phyloP scores from a whole-genome alignment of 2,888 invertebrate species.

The Lithophane socia region DNA sequence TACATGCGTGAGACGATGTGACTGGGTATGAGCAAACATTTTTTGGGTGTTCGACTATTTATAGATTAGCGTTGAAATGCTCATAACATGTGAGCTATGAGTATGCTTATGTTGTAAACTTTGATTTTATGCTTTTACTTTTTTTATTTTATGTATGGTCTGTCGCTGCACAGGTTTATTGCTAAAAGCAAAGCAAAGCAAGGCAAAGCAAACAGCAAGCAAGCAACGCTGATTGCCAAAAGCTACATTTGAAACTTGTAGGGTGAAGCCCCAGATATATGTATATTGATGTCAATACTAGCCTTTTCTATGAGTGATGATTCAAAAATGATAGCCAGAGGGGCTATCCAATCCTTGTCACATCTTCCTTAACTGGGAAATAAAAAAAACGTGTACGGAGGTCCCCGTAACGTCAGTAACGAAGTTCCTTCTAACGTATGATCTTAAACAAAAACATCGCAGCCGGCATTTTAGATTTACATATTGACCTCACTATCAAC shows the following conservation, averaged over 20 bases:
- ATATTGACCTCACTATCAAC: too few species aligned
- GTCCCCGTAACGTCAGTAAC: too few species aligned
- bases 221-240: not conserved
- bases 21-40: not conserved
- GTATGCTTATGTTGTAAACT: not conserved
- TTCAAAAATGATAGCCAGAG: too few species aligned
- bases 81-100: not conserved
- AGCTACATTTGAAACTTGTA: not conserved
- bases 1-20: conserved; percentile 9
- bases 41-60: not conserved
- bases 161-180: not conserved
- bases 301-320: too few species aligned
- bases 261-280: not conserved
- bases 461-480: too few species aligned
- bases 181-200: not conserved
- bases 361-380: too few species aligned
- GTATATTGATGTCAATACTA: too few species aligned
- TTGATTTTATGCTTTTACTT: not conserved
- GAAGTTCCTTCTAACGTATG: too few species aligned
- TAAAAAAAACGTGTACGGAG: too few species aligned
- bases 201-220: not conserved
- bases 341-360: too few species aligned
- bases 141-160: too few species aligned
- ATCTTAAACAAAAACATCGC: too few species aligned
- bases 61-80: not conserved